These are phyloP conservation scores for Brienomyrus brachyistius DNA, from an alignment of 2,113 vertebrate genomes.

Conservation along the genomic window DNA sequence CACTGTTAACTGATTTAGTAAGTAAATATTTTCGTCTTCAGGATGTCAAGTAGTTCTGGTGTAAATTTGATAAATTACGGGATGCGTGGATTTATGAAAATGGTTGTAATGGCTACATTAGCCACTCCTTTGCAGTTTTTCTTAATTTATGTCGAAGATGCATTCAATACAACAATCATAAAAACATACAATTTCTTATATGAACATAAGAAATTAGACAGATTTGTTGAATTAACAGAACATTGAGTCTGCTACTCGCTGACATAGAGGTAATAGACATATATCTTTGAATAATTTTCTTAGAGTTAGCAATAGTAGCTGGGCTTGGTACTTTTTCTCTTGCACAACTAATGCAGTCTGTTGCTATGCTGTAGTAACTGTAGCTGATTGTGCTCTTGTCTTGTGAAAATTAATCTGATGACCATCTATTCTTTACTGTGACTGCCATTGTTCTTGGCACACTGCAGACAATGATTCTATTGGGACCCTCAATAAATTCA, in stretches of 20 bases:
- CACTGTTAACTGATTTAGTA: neutral
- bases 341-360: neutral
- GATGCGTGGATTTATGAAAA: neutral
- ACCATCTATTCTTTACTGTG: slow-evolving; percentile 35
- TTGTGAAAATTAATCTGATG: slow-evolving; percentile 33
- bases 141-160: neutral
- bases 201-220: neutral
- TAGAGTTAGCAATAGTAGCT: neutral
- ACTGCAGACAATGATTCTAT: neutral
- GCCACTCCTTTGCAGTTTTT: neutral
- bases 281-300: neutral
- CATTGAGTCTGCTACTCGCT: neutral
- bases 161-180: neutral
- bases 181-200: neutral
- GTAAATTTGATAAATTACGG: neutral
- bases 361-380: slow-evolving; percentile 32
- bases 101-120: neutral
- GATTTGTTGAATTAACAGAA: neutral
- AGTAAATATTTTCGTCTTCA: neutral
- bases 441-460: slow-evolving; percentile 12
- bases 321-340: neutral
- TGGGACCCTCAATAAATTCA: neutral
- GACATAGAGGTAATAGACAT: neutral
- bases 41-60: neutral
- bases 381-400: slow-evolving; percentile 19